Percentiles rank a stretch among this genome's conserved stretches.
Evolutionary conservation across 2,113 vertebrate genomes (phyloP).

Genomic region (Equus quagga): DNA sequence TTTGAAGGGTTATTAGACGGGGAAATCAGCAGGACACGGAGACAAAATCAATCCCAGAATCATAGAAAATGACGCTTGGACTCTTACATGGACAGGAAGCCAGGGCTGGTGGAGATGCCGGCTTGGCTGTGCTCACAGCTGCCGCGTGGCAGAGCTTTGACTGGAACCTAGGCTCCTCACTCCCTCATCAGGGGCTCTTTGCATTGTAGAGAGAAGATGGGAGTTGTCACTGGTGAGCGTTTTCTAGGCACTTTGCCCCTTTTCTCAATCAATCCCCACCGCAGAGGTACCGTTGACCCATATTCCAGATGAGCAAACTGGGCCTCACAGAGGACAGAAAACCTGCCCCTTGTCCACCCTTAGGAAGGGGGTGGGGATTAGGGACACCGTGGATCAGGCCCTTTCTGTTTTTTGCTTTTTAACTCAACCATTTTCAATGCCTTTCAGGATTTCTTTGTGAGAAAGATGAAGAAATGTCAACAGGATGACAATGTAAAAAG

Average conservation of each 20-base stretch:
- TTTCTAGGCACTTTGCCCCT: neutral
- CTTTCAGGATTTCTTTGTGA: neutral
- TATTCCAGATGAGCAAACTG: too few relatives aligned
- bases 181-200: too few relatives aligned
- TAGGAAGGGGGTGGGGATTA: neutral
- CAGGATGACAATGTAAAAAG: neutral
- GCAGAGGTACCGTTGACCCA: neutral
- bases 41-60: neutral
- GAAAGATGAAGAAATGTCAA: neutral
- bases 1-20: neutral
- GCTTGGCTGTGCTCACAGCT: neutral
- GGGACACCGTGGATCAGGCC: too few relatives aligned
- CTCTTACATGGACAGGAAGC: fast-evolving
- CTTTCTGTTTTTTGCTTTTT: neutral
- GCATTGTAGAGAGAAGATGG: neutral
- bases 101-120: neutral
- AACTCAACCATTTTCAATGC: neutral
- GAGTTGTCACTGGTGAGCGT: neutral
- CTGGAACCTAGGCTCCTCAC: neutral
- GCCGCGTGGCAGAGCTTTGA: neutral
- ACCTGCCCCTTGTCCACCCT: fast-evolving
- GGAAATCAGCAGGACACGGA: neutral
- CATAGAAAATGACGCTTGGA: neutral
- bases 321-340: neutral
- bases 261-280: neutral